Conservation (phyloP, 2,888 invertebrate species). For the Acleris emargana region DNA sequence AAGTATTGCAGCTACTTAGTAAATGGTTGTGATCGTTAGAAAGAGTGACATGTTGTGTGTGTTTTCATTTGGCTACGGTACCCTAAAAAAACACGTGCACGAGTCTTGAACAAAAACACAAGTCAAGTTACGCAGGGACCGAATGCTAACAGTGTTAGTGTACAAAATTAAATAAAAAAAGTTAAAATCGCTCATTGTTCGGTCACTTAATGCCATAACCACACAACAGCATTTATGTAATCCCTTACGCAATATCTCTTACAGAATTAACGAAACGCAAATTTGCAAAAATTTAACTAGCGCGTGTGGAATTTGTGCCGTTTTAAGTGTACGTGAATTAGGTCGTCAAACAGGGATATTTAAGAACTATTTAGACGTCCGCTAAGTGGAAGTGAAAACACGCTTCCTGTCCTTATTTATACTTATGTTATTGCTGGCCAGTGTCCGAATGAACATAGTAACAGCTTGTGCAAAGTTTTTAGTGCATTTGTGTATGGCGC, state of each 20-base stretch:
- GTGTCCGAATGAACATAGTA: constrained; percentile 19
- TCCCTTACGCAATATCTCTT: neutral
- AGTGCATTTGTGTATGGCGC: constrained; percentile 14
- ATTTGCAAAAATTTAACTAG: neutral
- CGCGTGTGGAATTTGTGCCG: neutral
- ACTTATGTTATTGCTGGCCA: constrained; percentile 11
- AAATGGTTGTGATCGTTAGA: no score
- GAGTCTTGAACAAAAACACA: no score
- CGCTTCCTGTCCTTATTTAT: constrained; percentile 14
- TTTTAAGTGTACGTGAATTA: neutral
- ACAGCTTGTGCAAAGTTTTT: constrained; percentile 1
- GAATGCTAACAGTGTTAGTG: neutral
- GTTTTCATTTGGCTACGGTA: no score
- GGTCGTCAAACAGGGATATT: neutral
- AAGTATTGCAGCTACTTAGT: no score
- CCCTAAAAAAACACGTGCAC: no score
- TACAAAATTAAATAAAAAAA: neutral
- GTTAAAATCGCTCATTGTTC: neutral
- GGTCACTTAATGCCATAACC: neutral
- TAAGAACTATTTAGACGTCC: neutral
- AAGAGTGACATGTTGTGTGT: no score
- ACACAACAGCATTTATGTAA: neutral
- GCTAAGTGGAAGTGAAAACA: constrained; percentile 11
- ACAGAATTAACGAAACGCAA: neutral
- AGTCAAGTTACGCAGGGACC: no score